Evolutionary conservation across 2,113 vertebrate species (phyloP).

Genomic region (Hydrolagus affinis): DNA sequence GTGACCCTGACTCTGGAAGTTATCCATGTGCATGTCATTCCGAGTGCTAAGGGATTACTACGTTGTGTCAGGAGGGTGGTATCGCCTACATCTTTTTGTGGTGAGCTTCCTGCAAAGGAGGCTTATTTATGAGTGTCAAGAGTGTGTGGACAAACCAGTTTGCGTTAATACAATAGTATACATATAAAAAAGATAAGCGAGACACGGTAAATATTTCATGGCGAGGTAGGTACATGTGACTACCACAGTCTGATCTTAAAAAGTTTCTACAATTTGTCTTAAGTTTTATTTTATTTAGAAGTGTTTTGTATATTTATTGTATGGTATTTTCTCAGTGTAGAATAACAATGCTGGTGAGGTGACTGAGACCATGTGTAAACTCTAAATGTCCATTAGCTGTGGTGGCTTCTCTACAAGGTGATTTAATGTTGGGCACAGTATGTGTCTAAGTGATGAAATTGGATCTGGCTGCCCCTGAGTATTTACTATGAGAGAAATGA

Average conservation of each 20-base stretch:
- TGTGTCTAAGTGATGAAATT: background rate
- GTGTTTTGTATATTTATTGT: background rate
- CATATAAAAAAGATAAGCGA: conserved; percentile 20
- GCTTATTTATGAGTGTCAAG: conserved; percentile 25
- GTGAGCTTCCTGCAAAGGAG: conserved; percentile 20
- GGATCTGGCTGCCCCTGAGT: background rate
- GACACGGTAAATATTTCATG: background rate
- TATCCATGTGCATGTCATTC: conserved; percentile 27
- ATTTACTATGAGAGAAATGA: background rate
- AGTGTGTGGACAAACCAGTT: conserved; percentile 27
- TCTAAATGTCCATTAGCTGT: conserved; percentile 7
- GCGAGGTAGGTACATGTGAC: conserved; percentile 21
- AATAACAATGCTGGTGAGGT: background rate
- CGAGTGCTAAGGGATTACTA: conserved; percentile 27
- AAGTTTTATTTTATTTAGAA: background rate
- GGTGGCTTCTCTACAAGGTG: background rate
- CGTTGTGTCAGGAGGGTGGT: conserved; percentile 30
- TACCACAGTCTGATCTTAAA: background rate
- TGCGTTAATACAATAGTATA: conserved; percentile 20
- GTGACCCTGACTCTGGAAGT: conserved; percentile 32
- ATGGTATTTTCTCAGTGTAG: background rate
- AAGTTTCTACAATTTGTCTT: background rate
- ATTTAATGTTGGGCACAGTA: background rate
- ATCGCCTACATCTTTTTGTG: conserved; percentile 30
- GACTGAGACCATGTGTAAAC: background rate